These are phyloP conservation scores for Cyprinodon brontotheroides DNA, from an alignment of 2,113 vertebrate species.

Conservation along the genomic window DNA sequence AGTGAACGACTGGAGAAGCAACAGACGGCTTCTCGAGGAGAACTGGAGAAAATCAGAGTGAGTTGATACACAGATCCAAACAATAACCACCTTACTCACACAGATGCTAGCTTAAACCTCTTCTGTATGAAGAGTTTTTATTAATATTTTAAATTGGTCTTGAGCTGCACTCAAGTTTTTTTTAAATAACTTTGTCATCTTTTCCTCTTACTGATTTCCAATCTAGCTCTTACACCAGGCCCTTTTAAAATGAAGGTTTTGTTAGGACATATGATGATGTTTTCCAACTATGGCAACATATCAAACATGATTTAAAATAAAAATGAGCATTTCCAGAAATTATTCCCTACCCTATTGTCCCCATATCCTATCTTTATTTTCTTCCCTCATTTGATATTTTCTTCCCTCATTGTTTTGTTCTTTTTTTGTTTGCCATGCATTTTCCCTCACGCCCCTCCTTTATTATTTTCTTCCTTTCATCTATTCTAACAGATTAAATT, in stretches of 20 bases:
- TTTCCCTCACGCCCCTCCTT: neutral
- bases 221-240: neutral
- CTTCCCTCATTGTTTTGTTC: no score
- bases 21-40: constrained; percentile 90
- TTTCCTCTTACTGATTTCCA: neutral
- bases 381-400: neutral
- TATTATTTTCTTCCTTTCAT: neutral
- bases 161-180: neutral
- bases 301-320: neutral
- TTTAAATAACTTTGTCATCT: neutral
- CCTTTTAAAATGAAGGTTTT: neutral
- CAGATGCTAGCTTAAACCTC: neutral
- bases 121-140: neutral
- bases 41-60: constrained; percentile 97
- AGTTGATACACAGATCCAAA: constrained; percentile 56
- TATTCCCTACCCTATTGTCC: neutral
- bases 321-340: neutral
- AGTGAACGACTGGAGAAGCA: constrained; percentile 97
- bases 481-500: neutral
- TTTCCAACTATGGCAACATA: neutral
- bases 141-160: neutral
- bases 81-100: neutral
- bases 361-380: neutral
- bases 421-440: no score
- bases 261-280: neutral